Conservation (phyloP, 1,140 invertebrate genomes). For the Goniozus legneri region DNA sequence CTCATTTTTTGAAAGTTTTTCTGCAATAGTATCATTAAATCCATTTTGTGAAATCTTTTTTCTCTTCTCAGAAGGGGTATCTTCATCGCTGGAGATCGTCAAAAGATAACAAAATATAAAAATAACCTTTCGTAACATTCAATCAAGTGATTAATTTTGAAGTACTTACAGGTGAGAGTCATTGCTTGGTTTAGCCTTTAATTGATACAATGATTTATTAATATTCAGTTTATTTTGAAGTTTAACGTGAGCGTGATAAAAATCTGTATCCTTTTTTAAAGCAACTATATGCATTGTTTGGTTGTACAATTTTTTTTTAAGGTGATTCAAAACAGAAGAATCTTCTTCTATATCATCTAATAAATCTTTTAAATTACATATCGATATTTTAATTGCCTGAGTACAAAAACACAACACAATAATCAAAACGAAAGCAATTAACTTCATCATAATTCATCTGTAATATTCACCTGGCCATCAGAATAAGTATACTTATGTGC, state of each 20-base stretch:
- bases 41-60: constrained; percentile 3
- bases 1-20: constrained; percentile 25
- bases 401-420: not conserved
- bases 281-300: too few relatives aligned
- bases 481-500: constrained; percentile 25
- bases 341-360: too few relatives aligned
- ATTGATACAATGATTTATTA: too few relatives aligned
- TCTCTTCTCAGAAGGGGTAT: not conserved
- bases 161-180: too few relatives aligned
- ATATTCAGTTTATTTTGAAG: too few relatives aligned
- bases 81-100: constrained; percentile 1
- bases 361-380: too few relatives aligned
- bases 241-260: too few relatives aligned
- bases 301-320: not conserved
- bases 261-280: too few relatives aligned
- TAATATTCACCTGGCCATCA: constrained; percentile 35
- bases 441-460: constrained; percentile 1
- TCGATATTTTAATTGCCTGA: constrained; percentile 43
- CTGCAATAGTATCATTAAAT: not conserved
- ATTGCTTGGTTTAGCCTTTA: too few relatives aligned
- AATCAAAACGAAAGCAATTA: not conserved
- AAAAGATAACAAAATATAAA: too few relatives aligned
- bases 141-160: too few relatives aligned
- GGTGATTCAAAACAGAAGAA: constrained; percentile 1
- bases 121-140: too few relatives aligned